Base-by-base conservation (phyloP, 2,113 vertebrate species). In the Acinonyx jubatus region DNA sequence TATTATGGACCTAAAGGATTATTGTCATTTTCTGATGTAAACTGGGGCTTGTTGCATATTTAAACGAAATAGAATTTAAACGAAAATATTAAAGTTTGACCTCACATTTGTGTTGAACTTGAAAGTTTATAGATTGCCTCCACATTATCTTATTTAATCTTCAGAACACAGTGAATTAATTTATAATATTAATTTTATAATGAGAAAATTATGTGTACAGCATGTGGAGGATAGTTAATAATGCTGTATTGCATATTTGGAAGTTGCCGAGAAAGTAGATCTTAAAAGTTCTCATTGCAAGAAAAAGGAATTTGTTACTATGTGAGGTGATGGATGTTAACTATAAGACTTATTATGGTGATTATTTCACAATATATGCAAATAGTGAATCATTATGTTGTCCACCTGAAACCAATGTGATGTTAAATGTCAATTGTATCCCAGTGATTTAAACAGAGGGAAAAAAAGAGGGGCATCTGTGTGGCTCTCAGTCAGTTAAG, bases 141-240 rank as follows among this genome's bases (percentile, higher is more conserved):
- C 15, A 66, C 10, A n/a, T 95, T 73, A n/a, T 45, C 29, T 65
- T 74, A 71, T 93, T 94, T 96, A 89, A 92, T 94, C 38, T 87
- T 96, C 52, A 84, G 21, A 84, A 38, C 5, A 76, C n/a, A 48
- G 18, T 79, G 11, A 61, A 6, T 91, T 95, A 78, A 91, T 83
- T 93, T 93, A 80, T 85, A 74, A 92, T 92, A 38, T 86, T 97
- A 85, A n/a, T 82, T 96, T 96, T 82, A 91, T 93, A 89, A 74
- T 94, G 55, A 84, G 63, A 91, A 95, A 73, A 73, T 89, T 94
- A 41, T 68, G 63, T 38, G 4, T 50, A 81, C 18, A 63, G 78
- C 23, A 63, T 73, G 33, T 29, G 48, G 38, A 38, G n/a, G 50
- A 16, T 81, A 89, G 13, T 61, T 94, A 74, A 66, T 48, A 85